Evolutionary conservation across 2,888 invertebrate species (phyloP), one percentile per base, ranked within the genome.

Genomic region (Cerceris ruficornis): DNA sequence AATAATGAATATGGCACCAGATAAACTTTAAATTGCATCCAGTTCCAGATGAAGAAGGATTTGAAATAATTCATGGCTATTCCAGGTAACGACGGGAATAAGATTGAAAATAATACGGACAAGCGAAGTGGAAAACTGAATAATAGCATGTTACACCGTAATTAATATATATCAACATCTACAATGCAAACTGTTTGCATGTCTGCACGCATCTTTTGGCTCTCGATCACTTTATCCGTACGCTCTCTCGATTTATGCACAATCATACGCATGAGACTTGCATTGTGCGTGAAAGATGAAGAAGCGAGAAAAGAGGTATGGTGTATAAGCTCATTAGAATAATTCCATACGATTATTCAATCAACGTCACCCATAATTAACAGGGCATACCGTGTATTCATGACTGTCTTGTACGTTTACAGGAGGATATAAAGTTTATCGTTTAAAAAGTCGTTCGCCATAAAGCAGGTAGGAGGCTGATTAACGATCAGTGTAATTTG

Each of bases 291-390:
- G 57, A 11, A 66, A 55, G 60, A 74, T n/a, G 50, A 50, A 50
- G 50, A 50, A 14, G 60, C 61, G 55, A 77, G 39, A 41, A 43
- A 5, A 43, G 49, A 41, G 57, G 64, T 11, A 17, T 72, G n/a
- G 75, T 14, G 42, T 28, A 28, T 28, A 28, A 66, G 28, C 67
- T 77, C 64, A 73, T 79, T 79, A 77, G 67, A 83, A 85, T 86
- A 85, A 86, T 86, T 81, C 69, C 67, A 80, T 82, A 80, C 79
- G 73, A 84, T 86, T 82, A 87, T 81, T 77, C 79, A 81, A 81
- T 85, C 78, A 76, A 78, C 75, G 78, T 78, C 78, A 55, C 13
- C 71, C 67, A 62, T 76, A 79, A 76, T 79, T 78, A 75, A 75
- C 65, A 79, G 61, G 39, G 62, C 60, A 52, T 11, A 39, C 58